Evolutionary conservation across 2,797 vertebrate genomes (phyloP), one percentile per base, ranked within the genome.

Genomic region (Paratrypauchen microcephalus): DNA sequence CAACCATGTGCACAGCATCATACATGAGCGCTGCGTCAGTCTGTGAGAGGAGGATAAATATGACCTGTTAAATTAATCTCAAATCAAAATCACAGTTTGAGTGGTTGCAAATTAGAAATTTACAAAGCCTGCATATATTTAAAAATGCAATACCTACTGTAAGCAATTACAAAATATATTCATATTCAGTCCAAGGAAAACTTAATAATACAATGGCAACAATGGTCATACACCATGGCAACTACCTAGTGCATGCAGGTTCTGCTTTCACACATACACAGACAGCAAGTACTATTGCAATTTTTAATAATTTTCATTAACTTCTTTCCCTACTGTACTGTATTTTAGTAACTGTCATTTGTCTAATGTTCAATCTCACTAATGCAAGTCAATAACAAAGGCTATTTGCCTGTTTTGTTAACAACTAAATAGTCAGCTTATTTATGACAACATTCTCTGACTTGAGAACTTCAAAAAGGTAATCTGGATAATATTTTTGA

Each of bases 1-100:
- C 95, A 23, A 98, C 95, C 95, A 96, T 93, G 85, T 95, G 96
- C 73, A 98, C 97, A 0, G 97, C 97, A 1, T 99, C 97, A 0
- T 97, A 99, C 95, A 98, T 96, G 88, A 99, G 89, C 59, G 97
- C 97, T 0, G 97, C 97, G 4, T 96, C 96, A 0, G 97, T 98
- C 97, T 98, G 93, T 3, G 3, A n/a, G 69, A 68, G 65, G 7
- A 19, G 2, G 23, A 26, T 2, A 7, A 19, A 26, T 11, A 3
- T 23, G 1, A 60, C 6, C 28, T 11, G 8, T 8, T 11, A 19
- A 13, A 41, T 41, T 41, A 3, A 45, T 13, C 39, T 3, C 11
- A 13, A 41, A 41, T 41, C 39, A 41, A 41, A 41, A 41, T 41
- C 41, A 45, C 15, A 45, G 16, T 45, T 45, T 45, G 41, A 16